A percentile compares a stretch with the other conserved stretches of the same genome.
Evolutionary conservation across 2,113 vertebrate species (phyloP).

Genomic region (Ciconia stormi): DNA sequence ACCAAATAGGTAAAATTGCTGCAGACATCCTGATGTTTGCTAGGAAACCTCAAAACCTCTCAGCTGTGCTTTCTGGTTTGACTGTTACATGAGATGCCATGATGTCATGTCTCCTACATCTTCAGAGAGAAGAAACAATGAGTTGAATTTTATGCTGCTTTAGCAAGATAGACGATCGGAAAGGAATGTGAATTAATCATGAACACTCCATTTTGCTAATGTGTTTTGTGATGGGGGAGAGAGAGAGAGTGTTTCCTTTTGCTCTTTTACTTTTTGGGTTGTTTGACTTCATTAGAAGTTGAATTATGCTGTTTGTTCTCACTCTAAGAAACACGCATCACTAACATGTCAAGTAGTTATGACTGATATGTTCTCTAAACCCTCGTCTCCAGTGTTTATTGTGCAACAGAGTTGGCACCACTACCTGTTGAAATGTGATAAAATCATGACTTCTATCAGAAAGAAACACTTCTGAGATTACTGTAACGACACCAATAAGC

Average conservation of each 20-base stretch:
- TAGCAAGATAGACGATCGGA: background rate
- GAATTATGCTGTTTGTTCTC: constrained; percentile 50
- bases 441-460: background rate
- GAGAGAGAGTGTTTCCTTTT: background rate
- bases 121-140: background rate
- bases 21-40: background rate
- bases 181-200: constrained; percentile 60
- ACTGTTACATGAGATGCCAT: background rate
- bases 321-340: background rate
- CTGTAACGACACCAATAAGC: background rate
- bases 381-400: background rate
- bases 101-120: background rate
- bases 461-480: background rate
- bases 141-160: constrained; percentile 9
- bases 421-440: constrained; percentile 15
- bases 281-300: constrained; percentile 52
- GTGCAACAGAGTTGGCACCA: constrained; percentile 1
- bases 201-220: constrained; percentile 44
- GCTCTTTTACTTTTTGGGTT: constrained; percentile 18
- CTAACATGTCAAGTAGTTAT: background rate
- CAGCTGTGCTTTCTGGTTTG: background rate
- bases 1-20: background rate
- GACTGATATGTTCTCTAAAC: background rate
- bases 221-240: background rate
- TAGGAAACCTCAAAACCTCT: constrained; percentile 33